Base-by-base conservation (phyloP, 2,113 vertebrate species). In the Psephotus haematonotus region DNA sequence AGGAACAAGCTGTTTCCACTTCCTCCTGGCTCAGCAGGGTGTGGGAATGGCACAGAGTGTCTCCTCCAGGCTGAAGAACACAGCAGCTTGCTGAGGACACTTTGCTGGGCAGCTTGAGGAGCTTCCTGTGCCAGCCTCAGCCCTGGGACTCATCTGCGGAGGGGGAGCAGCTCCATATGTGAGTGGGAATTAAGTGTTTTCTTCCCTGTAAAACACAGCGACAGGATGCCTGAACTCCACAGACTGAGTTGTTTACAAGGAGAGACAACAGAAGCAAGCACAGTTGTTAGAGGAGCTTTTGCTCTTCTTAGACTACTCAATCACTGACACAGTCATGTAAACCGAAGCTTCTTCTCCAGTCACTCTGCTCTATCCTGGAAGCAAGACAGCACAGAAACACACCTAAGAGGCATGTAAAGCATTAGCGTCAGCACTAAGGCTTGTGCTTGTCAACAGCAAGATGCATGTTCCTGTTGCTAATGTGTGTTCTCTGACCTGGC, bases 381-480 rank as follows among this genome's bases (percentile, higher is more conserved):
- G 59, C 82, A 62, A 80, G 47, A 50, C 37, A 70, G 49, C 29
- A 65, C 7, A 74, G 68, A 37, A 80, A 77, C 18, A 41, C 24
- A 43, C 13, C 6, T 20, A 75, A n/a, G 31, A 60, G 33, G 29
- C 0, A 0, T 3, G 25, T 24, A 17, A 72, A 46, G 50, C n/a
- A 35, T 39, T 10, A 25, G 4, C 2, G 8, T 27, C 59, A 59
- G 31, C 63, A 80, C 15, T 20, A n/a, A 63, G 9, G 49, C 29
- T 71, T 3, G 2, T 1, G 5, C 49, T 37, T 49, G 25, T 37
- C 35, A 57, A 60, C 12, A 72, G 43, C 5, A 5, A 22, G 57
- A 79, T 1, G 2, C 0, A 0, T 1, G 4, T 44, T 85, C 52
- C 43, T 53, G 31, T 11, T 64, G 59, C 28, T n/a, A 4, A 9